Evolutionary conservation across 2,113 vertebrate genomes (phyloP).

Genomic region (Capreolus pygargus): DNA sequence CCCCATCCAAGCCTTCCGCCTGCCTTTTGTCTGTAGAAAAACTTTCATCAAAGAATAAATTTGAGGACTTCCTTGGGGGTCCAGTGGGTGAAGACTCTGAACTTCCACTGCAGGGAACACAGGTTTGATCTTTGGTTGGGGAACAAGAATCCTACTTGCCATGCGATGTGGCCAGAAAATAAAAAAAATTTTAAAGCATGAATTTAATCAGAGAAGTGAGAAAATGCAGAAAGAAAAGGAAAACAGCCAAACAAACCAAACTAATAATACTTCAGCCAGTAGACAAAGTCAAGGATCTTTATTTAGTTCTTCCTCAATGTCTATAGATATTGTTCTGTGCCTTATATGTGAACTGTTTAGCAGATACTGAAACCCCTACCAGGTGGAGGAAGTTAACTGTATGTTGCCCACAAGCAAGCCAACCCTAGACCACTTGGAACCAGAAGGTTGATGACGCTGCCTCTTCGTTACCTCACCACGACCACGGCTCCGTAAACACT

Average conservation of each 20-base stretch:
- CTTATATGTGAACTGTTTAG: neutral
- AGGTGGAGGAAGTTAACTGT: neutral
- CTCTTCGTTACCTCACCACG: neutral
- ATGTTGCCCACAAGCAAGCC: neutral
- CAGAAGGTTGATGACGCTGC: neutral
- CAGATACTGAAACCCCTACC: neutral
- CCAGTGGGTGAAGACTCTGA: neutral
- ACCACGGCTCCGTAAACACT: neutral
- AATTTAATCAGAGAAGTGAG: neutral
- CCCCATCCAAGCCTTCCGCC: neutral
- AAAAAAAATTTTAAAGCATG: neutral
- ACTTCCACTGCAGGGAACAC: neutral
- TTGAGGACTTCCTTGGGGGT: neutral
- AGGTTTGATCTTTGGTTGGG: neutral
- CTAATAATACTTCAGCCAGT: neutral
- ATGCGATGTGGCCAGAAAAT: rapidly evolving
- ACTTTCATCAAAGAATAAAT: neutral
- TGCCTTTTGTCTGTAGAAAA: neutral
- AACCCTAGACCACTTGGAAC: neutral
- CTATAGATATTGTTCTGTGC: neutral
- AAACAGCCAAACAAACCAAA: neutral
- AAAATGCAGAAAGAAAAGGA: neutral
- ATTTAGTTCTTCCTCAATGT: neutral
- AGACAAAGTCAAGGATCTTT: neutral
- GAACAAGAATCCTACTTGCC: neutral